These are phyloP conservation scores for Yponomeuta sedellus DNA, from an alignment of 2,888 invertebrate species.

Conservation along the genomic window DNA sequence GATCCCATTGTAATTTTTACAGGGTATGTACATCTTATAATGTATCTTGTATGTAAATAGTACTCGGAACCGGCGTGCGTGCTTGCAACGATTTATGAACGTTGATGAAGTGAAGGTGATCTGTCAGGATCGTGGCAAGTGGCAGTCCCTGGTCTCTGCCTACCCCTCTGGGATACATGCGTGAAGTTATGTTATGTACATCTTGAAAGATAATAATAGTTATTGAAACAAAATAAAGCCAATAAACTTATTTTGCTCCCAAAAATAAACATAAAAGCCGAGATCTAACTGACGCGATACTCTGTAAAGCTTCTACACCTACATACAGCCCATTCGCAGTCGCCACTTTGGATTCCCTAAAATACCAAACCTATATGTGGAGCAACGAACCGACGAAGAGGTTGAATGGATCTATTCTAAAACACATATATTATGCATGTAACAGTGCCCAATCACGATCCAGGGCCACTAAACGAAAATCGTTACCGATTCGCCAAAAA, in stretches of 20 bases:
- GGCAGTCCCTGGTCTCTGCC: no score
- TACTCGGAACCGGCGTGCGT: no score
- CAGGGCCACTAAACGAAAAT: conserved; percentile 56
- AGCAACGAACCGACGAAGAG: conserved; percentile 23
- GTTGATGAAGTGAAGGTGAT: no score
- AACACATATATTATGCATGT: conserved; percentile 67
- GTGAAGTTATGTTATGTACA: no score
- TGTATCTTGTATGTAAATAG: no score
- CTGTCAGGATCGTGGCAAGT: no score
- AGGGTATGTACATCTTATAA: no score
- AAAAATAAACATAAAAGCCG: not conserved
- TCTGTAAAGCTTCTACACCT: conserved; percentile 3
- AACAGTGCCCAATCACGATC: conserved; percentile 49
- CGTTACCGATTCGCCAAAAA: conserved; percentile 34
- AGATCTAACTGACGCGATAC: conserved; percentile 11
- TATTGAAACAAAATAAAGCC: not conserved
- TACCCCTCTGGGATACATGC: no score
- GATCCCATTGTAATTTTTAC: not conserved
- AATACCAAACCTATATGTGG: conserved; percentile 46
- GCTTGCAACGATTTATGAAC: no score
- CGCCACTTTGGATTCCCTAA: conserved; percentile 44
- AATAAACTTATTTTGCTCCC: not conserved
- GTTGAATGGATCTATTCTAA: conserved; percentile 60
- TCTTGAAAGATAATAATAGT: not conserved
- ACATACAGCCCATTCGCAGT: conserved; percentile 32